Percentiles rank a stretch among this genome's conserved stretches.
phyloP scores from a whole-genome alignment of 2,797 vertebrate species.

The Poecilia picta region DNA sequence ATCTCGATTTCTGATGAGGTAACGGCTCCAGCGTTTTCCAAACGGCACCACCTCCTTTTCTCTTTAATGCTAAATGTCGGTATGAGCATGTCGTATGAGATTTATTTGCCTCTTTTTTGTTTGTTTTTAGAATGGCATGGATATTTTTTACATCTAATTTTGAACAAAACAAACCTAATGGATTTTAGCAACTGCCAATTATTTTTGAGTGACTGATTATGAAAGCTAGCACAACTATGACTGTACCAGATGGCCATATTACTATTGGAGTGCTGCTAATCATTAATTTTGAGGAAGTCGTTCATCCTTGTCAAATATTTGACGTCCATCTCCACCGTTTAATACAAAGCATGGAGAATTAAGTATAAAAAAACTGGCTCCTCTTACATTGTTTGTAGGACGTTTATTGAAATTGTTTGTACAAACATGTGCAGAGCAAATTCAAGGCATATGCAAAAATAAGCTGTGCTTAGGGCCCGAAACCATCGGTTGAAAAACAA shows the following conservation, averaged over 20 bases:
- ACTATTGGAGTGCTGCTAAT: slow-evolving; percentile 42
- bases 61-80: slow-evolving; percentile 60
- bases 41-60: slow-evolving; percentile 31
- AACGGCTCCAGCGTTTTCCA: slow-evolving; percentile 35
- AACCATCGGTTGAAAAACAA: no score
- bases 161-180: slow-evolving; percentile 28
- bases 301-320: slow-evolving; percentile 26
- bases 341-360: background rate
- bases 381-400: background rate
- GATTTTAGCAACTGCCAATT: slow-evolving; percentile 37
- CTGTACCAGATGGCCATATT: slow-evolving; percentile 32
- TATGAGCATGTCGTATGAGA: slow-evolving; percentile 69
- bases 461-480: background rate
- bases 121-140: slow-evolving; percentile 56
- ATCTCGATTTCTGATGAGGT: slow-evolving; percentile 49
- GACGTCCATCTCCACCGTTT: slow-evolving; percentile 1
- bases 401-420: background rate
- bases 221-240: slow-evolving; percentile 25
- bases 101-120: slow-evolving; percentile 57
- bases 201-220: slow-evolving; percentile 27
- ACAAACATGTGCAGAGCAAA: background rate
- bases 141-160: slow-evolving; percentile 48
- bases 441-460: background rate
- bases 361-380: background rate
- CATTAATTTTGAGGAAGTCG: slow-evolving; percentile 22